These are phyloP conservation scores for Pygoscelis adeliae DNA, from an alignment of 2,113 vertebrate genomes.

Conservation along the genomic window DNA sequence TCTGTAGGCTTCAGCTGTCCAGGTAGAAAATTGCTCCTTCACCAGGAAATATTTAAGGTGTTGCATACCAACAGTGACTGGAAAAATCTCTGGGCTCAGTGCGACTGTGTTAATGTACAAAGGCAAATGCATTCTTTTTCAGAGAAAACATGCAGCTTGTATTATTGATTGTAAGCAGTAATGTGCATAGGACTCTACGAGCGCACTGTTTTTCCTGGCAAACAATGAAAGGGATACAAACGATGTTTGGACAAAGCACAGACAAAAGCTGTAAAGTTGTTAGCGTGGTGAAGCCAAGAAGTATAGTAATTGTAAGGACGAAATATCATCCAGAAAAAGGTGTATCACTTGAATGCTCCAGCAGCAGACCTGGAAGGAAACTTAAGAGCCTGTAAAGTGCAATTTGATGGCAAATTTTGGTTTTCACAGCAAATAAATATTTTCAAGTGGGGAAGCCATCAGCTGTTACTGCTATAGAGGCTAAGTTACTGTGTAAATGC, in stretches of 20 bases:
- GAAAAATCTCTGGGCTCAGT: not conserved
- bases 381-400: not conserved
- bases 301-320: not conserved
- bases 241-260: accelerated
- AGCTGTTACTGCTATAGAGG: not conserved
- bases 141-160: not conserved
- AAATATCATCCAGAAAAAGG: not conserved
- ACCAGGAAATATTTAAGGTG: not conserved
- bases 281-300: accelerated
- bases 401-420: not conserved
- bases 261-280: not conserved
- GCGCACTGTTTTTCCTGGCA: accelerated
- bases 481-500: not conserved
- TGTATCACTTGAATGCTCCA: not conserved
- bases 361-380: not conserved
- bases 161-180: not conserved
- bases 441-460: not conserved
- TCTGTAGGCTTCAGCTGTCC: not conserved
- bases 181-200: accelerated
- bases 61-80: not conserved
- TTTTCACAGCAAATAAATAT: not conserved
- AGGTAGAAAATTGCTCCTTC: not conserved
- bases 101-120: not conserved
- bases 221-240: not conserved
- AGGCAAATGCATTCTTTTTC: not conserved